A percentile compares a stretch with the other conserved stretches of the same genome.
Conservation (phyloP, 2,888 invertebrate species). For the Apeira syringaria region DNA sequence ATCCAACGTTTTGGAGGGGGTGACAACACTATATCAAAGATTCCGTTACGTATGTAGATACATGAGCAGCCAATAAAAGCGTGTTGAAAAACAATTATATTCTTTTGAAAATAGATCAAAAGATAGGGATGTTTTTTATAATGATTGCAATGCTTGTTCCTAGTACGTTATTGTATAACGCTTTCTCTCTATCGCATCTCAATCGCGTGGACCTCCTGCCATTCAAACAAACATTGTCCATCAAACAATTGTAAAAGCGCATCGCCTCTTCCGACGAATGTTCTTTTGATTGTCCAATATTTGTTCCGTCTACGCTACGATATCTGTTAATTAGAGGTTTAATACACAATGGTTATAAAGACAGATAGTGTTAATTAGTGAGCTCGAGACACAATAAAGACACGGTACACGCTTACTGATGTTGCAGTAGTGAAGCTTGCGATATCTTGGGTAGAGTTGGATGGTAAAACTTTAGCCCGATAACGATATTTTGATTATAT, state of each 20-base stretch:
- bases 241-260: slow-evolving; percentile 35
- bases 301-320: slow-evolving; percentile 45
- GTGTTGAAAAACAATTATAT: no score
- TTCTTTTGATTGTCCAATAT: slow-evolving; percentile 55
- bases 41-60: no score
- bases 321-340: slow-evolving; percentile 67
- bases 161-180: no score
- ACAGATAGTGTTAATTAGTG: slow-evolving; percentile 72
- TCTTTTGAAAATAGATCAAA: no score
- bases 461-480: no score
- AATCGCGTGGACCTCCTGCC: slow-evolving; percentile 4
- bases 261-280: slow-evolving; percentile 38
- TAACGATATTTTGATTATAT: no score
- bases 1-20: no score
- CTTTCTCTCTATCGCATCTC: background rate
- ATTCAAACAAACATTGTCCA: slow-evolving; percentile 6
- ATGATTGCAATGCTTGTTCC: no score
- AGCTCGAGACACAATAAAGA: slow-evolving; percentile 22
- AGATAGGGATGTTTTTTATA: no score
- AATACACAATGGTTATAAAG: slow-evolving; percentile 59
- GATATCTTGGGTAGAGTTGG: background rate
- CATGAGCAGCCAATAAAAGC: no score
- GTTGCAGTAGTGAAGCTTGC: slow-evolving; percentile 7
- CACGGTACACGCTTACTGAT: slow-evolving; percentile 5
- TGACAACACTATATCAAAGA: no score